Evolutionary conservation across 2,888 invertebrate species (phyloP).

Genomic region (Trimorus sp.): DNA sequence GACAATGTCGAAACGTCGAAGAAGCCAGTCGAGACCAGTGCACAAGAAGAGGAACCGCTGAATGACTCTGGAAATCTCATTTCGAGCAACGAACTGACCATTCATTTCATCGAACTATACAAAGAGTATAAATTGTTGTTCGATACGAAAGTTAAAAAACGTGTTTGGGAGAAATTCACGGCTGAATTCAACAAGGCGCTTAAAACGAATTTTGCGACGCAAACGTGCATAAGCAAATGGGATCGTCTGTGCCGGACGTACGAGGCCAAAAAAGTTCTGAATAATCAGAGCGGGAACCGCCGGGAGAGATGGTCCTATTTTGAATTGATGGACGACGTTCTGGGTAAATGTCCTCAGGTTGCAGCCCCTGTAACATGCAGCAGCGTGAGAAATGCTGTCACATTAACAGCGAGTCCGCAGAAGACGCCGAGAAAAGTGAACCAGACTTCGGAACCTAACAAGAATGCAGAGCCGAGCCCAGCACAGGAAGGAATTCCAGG

Average conservation of each 20-base stretch:
- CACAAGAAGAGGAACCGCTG: too few relatives aligned
- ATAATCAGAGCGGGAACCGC: conserved; percentile 13
- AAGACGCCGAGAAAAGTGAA: background rate
- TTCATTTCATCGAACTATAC: conserved; percentile 26
- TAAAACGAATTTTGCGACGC: conserved; percentile 22
- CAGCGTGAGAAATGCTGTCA: conserved; percentile 11
- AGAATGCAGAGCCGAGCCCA: too few relatives aligned
- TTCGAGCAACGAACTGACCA: conserved; percentile 15
- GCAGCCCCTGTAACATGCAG: conserved; percentile 26
- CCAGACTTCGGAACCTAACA: too few relatives aligned
- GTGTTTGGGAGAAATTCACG: conserved; percentile 24
- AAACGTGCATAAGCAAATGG: conserved; percentile 30
- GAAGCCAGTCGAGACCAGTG: too few relatives aligned
- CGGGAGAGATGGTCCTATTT: conserved; percentile 28
- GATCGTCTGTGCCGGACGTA: conserved; percentile 1
- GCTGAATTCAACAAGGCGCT: conserved; percentile 15
- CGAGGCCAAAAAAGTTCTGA: background rate
- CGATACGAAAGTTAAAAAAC: conserved; percentile 14
- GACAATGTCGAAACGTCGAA: background rate
- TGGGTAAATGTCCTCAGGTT: conserved; percentile 20
- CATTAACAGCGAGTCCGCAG: conserved; percentile 4
- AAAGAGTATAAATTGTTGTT: conserved; percentile 20
- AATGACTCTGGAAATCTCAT: background rate
- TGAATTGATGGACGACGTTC: conserved; percentile 19
- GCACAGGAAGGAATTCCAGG: too few relatives aligned